phyloP scores from a whole-genome alignment of 2,113 vertebrate genomes.

The Daphoenositta chrysoptera region DNA sequence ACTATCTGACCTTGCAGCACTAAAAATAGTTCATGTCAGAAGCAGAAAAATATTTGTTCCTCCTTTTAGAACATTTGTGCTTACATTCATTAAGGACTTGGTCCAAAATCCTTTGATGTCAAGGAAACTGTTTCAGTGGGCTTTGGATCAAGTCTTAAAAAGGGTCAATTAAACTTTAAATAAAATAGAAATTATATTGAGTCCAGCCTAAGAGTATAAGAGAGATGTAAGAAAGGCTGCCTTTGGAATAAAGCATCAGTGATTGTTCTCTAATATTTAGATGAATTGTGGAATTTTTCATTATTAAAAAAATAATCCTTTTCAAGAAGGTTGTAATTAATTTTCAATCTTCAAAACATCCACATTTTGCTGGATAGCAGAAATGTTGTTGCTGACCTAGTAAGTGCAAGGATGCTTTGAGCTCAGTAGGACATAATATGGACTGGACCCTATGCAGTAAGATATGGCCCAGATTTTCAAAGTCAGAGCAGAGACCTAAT shows the following conservation, averaged over 20 bases:
- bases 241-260: not conserved
- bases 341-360: not conserved
- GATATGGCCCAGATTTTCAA: not conserved
- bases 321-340: not conserved
- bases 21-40: slow-evolving; percentile 42
- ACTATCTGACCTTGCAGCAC: slow-evolving; percentile 31
- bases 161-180: slow-evolving; percentile 28
- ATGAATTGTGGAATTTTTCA: not conserved
- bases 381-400: not conserved
- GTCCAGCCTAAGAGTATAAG: not conserved
- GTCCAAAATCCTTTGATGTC: slow-evolving; percentile 43
- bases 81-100: not conserved
- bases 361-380: not conserved
- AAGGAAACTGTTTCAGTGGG: not conserved
- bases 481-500: not conserved
- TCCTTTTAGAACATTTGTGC: slow-evolving; percentile 24
- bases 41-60: slow-evolving; percentile 25
- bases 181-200: not conserved
- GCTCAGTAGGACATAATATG: not conserved
- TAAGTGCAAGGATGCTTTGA: not conserved
- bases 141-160: not conserved
- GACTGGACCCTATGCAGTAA: not conserved
- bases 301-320: not conserved
- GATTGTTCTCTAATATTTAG: not conserved
- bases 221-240: not conserved